Percentiles rank a stretch among this genome's conserved stretches.
These are phyloP conservation scores for Caenorhabditis macrosperma DNA, from an alignment of 2,888 invertebrate genomes.

Conservation along the genomic window DNA sequence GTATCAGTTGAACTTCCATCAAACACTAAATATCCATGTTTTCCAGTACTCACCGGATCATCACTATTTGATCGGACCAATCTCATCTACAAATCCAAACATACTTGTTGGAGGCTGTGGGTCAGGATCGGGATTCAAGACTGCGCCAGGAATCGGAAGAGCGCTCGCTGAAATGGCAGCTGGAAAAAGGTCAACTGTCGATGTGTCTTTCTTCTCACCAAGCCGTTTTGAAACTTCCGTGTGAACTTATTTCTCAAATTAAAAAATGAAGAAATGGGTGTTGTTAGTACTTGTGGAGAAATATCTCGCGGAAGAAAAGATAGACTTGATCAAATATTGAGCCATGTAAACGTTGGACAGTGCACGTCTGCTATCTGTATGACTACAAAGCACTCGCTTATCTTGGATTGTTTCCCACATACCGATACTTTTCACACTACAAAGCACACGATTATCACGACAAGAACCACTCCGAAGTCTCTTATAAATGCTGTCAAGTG, in stretches of 20 bases:
- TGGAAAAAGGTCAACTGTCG: slow-evolving; percentile 57
- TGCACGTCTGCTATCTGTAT: background rate
- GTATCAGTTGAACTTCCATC: too few relatives aligned
- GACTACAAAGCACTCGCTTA: background rate
- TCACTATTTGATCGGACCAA: slow-evolving; percentile 62
- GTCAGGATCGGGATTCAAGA: slow-evolving; percentile 77
- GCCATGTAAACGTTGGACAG: background rate
- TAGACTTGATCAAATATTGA: background rate
- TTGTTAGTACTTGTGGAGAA: too few relatives aligned
- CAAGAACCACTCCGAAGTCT: background rate
- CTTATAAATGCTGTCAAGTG: background rate
- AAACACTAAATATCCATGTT: background rate
- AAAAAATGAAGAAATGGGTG: background rate
- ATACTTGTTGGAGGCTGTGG: slow-evolving; percentile 74
- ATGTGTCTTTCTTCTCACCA: slow-evolving; percentile 62
- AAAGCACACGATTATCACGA: background rate
- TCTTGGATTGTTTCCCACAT: background rate
- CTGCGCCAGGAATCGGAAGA: slow-evolving; percentile 62
- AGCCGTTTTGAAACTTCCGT: slow-evolving; percentile 28
- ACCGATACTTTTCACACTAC: background rate
- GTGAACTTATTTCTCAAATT: background rate
- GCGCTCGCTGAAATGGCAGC: slow-evolving; percentile 61
- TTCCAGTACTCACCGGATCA: slow-evolving; percentile 63
- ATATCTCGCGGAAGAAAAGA: too few relatives aligned
- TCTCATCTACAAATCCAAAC: slow-evolving; percentile 53